Base-by-base conservation (phyloP, 2,113 vertebrate genomes). In the Glaucidium brasilianum region DNA sequence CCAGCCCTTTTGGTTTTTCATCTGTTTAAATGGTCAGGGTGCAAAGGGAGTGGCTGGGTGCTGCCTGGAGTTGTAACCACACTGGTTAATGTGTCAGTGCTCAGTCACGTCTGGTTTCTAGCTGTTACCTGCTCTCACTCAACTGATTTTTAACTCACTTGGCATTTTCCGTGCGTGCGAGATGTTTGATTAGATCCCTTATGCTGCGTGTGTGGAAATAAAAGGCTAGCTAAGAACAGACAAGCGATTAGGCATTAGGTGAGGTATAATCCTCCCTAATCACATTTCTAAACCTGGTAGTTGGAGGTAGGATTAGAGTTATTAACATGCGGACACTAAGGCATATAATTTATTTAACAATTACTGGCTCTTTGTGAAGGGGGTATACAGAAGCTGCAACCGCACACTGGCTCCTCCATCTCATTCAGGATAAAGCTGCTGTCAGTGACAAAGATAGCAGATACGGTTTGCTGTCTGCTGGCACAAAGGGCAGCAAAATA, bases 181-280 rank as follows among this genome's bases (percentile, higher is more conserved):
- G 78, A 78, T 79, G 64, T 59, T 95, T 53, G 81, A 92, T 92
- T 84, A 91, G 81, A 85, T 85, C 92, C 92, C 72, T 93, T 6
- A 5, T 16, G 79, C 90, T 94, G 90, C 45, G 12, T 93, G 80
- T 88, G 88, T 78, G 96, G 92, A 94, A 95, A 93, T 93, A 96
- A 94, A 96, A 94, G 93, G 83, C 86, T 66, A 85, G 93, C 68
- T 88, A 84, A 86, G 84, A 85, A 95, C 83, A 91, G 95, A 88
- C 73, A 96, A 89, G 88, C 29, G 78, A 97, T 97, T 92, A 98
- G 93, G 96, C 69, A 94, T 96, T 95, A 95, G 92, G 88, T 83
- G 94, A 94, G 92, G 85, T 88, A 96, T 98, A 97, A 98, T 92
- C 95, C 93, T 91, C 94, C 76, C 90, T 98, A 96, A 97, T 97